These are phyloP conservation scores for Euthynnus affinis DNA, from an alignment of 2,797 vertebrate species.

Conservation along the genomic window DNA sequence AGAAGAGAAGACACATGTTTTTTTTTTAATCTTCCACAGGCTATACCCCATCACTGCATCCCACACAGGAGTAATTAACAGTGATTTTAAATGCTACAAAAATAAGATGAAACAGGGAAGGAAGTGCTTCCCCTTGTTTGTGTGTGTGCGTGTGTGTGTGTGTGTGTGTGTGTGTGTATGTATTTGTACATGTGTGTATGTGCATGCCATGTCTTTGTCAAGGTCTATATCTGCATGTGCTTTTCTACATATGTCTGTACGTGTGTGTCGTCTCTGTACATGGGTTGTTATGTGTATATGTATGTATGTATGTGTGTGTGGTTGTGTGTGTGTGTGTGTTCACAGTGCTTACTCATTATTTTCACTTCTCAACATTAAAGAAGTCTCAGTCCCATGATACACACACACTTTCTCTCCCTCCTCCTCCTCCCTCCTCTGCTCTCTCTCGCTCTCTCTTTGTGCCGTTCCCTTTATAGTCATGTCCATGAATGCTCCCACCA, in stretches of 20 bases:
- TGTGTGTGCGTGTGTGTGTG: constrained; percentile 64
- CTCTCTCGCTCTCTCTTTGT: constrained; percentile 48
- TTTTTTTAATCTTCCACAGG: constrained; percentile 81
- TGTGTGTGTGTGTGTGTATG: constrained; percentile 59
- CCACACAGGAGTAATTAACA: constrained; percentile 85
- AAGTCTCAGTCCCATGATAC: constrained; percentile 74
- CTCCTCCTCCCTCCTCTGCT: constrained; percentile 33
- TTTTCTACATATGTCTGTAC: constrained; percentile 63
- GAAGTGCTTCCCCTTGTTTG: constrained; percentile 76
- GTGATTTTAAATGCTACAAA: constrained; percentile 90
- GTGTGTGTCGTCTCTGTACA: constrained; percentile 59
- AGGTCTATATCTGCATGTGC: constrained; percentile 66
- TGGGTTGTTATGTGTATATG: constrained; percentile 51
- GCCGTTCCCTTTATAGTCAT: constrained; percentile 61
- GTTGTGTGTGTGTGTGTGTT: constrained; percentile 75
- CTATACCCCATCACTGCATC: constrained; percentile 83
- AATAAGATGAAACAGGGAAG: constrained; percentile 86
- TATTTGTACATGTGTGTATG: constrained; percentile 71
- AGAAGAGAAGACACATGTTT: constrained; percentile 76
- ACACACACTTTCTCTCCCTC: constrained; percentile 58
- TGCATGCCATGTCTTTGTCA: constrained; percentile 76
- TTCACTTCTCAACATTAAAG: constrained; percentile 76
- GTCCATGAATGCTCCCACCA: constrained; percentile 65
- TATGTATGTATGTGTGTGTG: constrained; percentile 29
- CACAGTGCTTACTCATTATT: constrained; percentile 82